phyloP scores from a whole-genome alignment of 37 sponge, comb jelly and placozoan genomes.

The Mnemiopsis leidyi region DNA sequence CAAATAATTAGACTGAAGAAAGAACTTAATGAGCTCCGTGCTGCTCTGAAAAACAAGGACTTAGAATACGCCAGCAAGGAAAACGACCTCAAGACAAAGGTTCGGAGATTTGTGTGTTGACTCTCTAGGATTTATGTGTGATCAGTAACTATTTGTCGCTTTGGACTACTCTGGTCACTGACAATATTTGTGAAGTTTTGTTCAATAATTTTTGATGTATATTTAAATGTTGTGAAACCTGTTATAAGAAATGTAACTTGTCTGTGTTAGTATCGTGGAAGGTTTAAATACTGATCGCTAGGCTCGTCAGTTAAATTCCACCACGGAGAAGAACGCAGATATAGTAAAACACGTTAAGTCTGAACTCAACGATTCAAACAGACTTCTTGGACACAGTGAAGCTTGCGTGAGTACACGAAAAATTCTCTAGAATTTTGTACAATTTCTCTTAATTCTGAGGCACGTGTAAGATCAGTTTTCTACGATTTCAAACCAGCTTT shows the following conservation, averaged over 20 bases:
- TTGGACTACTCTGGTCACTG: too few relatives aligned
- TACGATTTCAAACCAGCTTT: too few relatives aligned
- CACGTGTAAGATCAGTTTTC: too few relatives aligned
- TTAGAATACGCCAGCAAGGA: slow-evolving; percentile 3
- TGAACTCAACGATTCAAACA: slow-evolving; percentile 27
- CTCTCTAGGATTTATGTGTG: too few relatives aligned
- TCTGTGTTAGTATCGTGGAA: too few relatives aligned
- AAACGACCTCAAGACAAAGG: slow-evolving; percentile 57
- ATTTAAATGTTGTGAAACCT: too few relatives aligned
- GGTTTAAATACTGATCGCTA: background rate
- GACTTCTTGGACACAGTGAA: slow-evolving; percentile 49
- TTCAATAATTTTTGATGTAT: too few relatives aligned
- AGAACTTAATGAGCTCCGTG: slow-evolving; percentile 9
- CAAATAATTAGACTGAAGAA: background rate
- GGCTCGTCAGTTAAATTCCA: slow-evolving; percentile 60
- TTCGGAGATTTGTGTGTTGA: background rate
- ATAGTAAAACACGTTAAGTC: slow-evolving; percentile 3
- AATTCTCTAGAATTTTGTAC: too few relatives aligned
- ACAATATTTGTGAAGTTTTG: too few relatives aligned
- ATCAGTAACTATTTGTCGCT: too few relatives aligned
- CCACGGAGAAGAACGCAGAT: slow-evolving; percentile 57
- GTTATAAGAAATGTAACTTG: too few relatives aligned
- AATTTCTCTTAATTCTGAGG: too few relatives aligned
- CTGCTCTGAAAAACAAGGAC: slow-evolving; percentile 43
- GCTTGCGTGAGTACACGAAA: slow-evolving; percentile 51